These are phyloP conservation scores for Litocranius walleri DNA, from an alignment of 2,113 vertebrate species.

Conservation along the genomic window DNA sequence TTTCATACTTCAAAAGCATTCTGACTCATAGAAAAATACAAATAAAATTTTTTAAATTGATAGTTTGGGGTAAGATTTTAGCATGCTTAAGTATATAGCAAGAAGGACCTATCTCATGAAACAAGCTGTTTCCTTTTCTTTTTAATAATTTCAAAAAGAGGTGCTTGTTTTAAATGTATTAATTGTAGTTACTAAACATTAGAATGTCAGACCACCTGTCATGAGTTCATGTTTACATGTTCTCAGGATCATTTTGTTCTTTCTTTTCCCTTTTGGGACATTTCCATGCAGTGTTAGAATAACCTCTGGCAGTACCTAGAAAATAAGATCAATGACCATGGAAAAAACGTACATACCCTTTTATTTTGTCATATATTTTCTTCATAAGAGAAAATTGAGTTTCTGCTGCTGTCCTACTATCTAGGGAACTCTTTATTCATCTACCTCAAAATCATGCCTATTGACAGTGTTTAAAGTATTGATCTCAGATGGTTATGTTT, in stretches of 20 bases:
- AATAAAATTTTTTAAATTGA: neutral
- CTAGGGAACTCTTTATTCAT: neutral
- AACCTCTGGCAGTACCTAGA: neutral
- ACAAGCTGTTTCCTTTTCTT: conserved; percentile 18
- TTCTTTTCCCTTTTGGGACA: conserved; percentile 1
- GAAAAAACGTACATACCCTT: neutral
- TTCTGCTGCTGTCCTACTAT: neutral
- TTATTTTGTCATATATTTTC: neutral
- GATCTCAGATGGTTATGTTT: neutral
- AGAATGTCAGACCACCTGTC: neutral
- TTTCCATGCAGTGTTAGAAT: conserved; percentile 11
- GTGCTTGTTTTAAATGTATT: neutral
- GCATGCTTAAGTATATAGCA: neutral
- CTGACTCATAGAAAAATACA: neutral
- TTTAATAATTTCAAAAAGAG: conserved; percentile 12
- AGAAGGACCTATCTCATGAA: neutral
- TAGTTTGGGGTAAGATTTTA: conserved; percentile 8
- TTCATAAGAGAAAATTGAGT: neutral
- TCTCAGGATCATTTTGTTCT: conserved; percentile 14
- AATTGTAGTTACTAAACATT: neutral
- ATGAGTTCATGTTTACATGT: neutral
- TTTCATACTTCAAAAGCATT: neutral
- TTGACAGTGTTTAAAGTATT: neutral
- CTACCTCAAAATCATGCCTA: neutral
- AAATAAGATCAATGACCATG: neutral